Evolutionary conservation across 2,113 vertebrate species (phyloP).

Genomic region (Saccopteryx leptura): DNA sequence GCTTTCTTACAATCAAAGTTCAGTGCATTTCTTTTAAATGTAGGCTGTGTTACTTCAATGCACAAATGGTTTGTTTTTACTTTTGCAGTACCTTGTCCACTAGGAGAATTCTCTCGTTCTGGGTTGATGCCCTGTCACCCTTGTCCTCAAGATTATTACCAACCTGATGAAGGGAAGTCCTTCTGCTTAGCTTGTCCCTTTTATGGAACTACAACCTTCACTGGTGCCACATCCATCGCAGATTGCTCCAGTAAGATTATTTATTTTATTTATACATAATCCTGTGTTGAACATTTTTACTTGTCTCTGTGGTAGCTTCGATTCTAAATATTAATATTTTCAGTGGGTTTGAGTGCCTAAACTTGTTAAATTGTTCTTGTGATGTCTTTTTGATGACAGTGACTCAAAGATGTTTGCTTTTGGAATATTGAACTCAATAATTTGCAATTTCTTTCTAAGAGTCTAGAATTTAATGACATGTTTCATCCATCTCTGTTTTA

Average conservation of each 20-base stretch:
- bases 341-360: not conserved
- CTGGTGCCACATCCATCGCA: slow-evolving; percentile 94
- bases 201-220: slow-evolving; percentile 95
- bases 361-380: slow-evolving; percentile 2
- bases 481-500: not conserved
- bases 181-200: slow-evolving; percentile 98
- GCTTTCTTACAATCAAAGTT: not conserved
- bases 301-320: not conserved
- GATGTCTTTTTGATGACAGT: not conserved
- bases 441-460: not conserved
- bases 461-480: not conserved
- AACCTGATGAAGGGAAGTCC: slow-evolving; percentile 95
- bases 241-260: slow-evolving; percentile 96
- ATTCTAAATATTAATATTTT: not conserved
- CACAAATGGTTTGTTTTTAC: slow-evolving; percentile 43
- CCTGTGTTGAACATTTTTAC: not conserved
- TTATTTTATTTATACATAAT: not conserved
- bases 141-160: slow-evolving; percentile 98
- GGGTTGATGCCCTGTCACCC: slow-evolving; percentile 97
- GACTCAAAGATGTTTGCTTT: not conserved
- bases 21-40: not conserved
- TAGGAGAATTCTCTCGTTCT: slow-evolving; percentile 97
- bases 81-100: slow-evolving; percentile 93
- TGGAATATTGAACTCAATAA: not conserved
- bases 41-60: not conserved